Percentiles rank a stretch among this genome's conserved stretches.
These are phyloP conservation scores for Formica aserva DNA, from an alignment of 2,888 invertebrate species.

Conservation along the genomic window DNA sequence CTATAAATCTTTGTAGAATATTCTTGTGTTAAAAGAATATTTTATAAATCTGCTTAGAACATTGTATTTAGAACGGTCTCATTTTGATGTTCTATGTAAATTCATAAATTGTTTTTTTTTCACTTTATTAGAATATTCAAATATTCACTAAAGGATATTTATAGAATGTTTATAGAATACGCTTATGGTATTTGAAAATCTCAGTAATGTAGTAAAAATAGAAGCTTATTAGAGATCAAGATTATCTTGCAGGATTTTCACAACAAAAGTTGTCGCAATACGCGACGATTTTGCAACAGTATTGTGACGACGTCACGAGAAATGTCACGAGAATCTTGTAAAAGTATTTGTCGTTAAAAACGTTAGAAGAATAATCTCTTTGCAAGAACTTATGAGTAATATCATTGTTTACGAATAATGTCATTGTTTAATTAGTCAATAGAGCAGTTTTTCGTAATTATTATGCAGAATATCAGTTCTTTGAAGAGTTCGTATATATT, in stretches of 20 bases:
- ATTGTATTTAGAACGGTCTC: too few species aligned
- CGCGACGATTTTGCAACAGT: neutral
- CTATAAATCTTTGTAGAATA: too few species aligned
- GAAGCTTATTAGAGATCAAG: slow-evolving; percentile 20
- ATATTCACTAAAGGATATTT: too few species aligned
- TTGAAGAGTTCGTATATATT: neutral
- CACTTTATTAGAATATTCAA: too few species aligned
- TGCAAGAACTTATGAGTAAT: neutral
- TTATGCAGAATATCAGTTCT: neutral
- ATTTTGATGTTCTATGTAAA: too few species aligned
- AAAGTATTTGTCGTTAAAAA: slow-evolving; percentile 1
- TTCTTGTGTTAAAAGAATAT: too few species aligned
- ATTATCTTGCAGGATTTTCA: neutral
- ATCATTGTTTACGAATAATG: neutral
- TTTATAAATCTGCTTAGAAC: too few species aligned
- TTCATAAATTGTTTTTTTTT: too few species aligned
- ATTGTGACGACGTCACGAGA: too few species aligned
- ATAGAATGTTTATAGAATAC: too few species aligned
- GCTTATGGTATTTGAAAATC: neutral
- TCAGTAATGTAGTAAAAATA: neutral
- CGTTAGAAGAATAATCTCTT: neutral
- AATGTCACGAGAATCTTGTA: too few species aligned
- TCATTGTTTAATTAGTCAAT: slow-evolving; percentile 30
- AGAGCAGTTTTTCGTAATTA: neutral
- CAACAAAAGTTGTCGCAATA: neutral